phyloP scores from a whole-genome alignment of 2,113 vertebrate species.

The Columba livia region DNA sequence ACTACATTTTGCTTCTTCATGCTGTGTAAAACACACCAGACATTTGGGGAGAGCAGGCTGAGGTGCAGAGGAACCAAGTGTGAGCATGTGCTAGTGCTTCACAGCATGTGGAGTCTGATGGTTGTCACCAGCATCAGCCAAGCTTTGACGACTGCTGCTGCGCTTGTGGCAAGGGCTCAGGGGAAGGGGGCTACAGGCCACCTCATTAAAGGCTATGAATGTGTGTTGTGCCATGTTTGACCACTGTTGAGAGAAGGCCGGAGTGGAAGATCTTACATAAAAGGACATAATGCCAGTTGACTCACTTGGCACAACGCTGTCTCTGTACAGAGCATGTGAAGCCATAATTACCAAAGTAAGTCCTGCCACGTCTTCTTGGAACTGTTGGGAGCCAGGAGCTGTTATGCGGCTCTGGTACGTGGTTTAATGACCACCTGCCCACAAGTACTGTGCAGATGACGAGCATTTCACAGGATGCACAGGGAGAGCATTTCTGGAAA shows the following conservation, averaged over 20 bases:
- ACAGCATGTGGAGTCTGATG: rapidly evolving
- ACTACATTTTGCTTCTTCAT: neutral
- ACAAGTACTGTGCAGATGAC: rapidly evolving
- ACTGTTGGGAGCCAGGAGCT: neutral
- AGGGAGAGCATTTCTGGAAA: neutral
- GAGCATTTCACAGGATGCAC: neutral
- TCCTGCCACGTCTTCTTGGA: neutral
- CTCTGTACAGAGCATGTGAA: neutral
- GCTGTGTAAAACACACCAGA: neutral
- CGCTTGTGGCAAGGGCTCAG: neutral
- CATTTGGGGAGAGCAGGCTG: neutral
- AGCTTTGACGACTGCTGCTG: neutral
- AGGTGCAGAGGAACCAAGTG: neutral
- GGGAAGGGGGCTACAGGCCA: neutral
- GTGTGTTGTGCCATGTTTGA: neutral
- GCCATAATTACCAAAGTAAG: neutral
- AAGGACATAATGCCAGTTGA: neutral
- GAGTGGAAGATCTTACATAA: neutral
- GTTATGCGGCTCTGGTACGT: rapidly evolving
- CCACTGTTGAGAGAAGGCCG: neutral
- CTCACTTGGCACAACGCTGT: neutral
- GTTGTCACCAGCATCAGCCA: neutral
- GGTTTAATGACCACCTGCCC: neutral
- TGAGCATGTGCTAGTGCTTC: neutral
- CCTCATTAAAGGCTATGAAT: neutral